Conservation (phyloP, 2,113 vertebrate genomes). For the Circaetus cinerascens region DNA sequence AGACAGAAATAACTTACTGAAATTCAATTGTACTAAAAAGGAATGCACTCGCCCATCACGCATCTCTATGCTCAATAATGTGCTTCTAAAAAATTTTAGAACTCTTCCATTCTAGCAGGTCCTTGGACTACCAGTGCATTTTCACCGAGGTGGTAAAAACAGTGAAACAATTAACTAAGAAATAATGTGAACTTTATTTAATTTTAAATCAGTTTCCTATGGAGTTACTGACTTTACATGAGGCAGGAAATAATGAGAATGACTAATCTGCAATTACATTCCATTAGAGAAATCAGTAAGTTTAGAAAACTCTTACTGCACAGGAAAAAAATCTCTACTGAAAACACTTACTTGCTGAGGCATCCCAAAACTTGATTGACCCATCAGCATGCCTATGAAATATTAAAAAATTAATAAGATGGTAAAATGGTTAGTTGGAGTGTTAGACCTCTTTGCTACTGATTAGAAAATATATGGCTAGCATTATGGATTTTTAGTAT, state of each 20-base stretch:
- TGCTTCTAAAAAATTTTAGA: not conserved
- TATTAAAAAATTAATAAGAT: not conserved
- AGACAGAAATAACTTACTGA: not conserved
- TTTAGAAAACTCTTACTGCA: not conserved
- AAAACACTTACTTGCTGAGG: constrained; percentile 91
- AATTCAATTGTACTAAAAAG: not conserved
- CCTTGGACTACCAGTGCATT: not conserved
- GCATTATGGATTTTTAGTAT: not conserved
- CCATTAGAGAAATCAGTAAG: not conserved
- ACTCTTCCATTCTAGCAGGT: not conserved
- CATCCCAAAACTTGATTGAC: constrained; percentile 99
- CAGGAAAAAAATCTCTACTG: not conserved
- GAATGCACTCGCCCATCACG: not conserved
- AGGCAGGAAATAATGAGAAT: not conserved
- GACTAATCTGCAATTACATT: not conserved
- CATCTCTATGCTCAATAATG: not conserved
- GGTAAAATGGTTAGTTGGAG: not conserved
- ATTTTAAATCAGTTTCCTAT: not conserved
- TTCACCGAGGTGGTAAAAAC: not conserved
- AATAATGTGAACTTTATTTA: not conserved
- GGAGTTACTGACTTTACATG: not conserved
- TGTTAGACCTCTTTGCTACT: not conserved
- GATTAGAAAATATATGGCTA: not conserved
- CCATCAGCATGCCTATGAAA: constrained; percentile 93
- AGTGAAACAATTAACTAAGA: not conserved